A percentile compares a stretch with the other conserved stretches of the same genome.
These are phyloP conservation scores for Teinopalpus imperialis DNA, from an alignment of 2,888 invertebrate genomes.

Conservation along the genomic window DNA sequence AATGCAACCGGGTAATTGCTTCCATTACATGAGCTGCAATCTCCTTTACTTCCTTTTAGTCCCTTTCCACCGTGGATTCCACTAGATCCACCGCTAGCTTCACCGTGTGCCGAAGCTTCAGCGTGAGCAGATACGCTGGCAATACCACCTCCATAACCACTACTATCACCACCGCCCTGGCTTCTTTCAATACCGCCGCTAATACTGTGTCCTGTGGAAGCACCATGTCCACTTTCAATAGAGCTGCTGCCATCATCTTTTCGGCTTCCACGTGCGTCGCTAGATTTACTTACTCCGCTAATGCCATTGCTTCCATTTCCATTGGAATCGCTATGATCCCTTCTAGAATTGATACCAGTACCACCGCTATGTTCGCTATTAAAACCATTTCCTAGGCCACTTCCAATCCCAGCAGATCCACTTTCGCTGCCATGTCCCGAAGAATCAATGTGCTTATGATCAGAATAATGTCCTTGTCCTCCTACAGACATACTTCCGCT, in stretches of 20 bases:
- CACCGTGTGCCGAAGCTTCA: conserved; percentile 20
- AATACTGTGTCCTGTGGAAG: conserved; percentile 22
- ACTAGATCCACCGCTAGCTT: conserved; percentile 18
- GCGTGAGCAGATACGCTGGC: too few species aligned
- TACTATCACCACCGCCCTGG: conserved; percentile 35
- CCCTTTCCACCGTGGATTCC: conserved; percentile 12
- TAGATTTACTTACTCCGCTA: background rate
- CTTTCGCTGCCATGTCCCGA: conserved; percentile 15
- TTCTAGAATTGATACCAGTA: conserved; percentile 24
- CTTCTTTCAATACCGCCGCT: conserved; percentile 37
- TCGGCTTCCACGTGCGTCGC: conserved; percentile 27
- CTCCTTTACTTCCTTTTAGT: conserved; percentile 20
- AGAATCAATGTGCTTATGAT: too few species aligned
- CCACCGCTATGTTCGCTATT: conserved; percentile 33
- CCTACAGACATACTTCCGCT: conserved; percentile 24
- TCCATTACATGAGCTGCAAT: conserved; percentile 42
- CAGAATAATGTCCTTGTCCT: too few species aligned
- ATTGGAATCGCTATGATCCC: conserved; percentile 16
- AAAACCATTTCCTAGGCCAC: conserved; percentile 13
- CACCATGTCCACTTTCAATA: conserved; percentile 30
- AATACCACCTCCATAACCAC: conserved; percentile 28
- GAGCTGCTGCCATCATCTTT: conserved; percentile 30
- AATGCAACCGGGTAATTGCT: conserved; percentile 46
- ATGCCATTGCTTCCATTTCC: background rate
- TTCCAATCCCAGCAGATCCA: conserved; percentile 30